A percentile compares a stretch with the other conserved stretches of the same genome.
Evolutionary conservation across 1,140 invertebrate species (phyloP).

Genomic region (Brachionus sp.): DNA sequence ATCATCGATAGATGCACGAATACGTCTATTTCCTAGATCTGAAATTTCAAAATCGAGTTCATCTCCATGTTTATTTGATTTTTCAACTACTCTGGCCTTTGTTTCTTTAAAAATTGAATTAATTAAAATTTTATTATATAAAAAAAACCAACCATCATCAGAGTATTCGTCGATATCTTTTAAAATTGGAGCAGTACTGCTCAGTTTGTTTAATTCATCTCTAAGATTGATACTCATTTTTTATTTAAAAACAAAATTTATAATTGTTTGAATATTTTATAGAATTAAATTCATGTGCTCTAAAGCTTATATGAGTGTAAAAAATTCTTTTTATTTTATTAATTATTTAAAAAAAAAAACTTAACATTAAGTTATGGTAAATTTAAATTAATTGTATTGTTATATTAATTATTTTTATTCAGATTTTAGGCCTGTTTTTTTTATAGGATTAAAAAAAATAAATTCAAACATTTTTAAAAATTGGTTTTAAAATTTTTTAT

Average conservation of each 20-base stretch:
- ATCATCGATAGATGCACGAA: constrained; percentile 11
- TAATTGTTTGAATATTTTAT: not conserved
- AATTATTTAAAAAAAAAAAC: not conserved
- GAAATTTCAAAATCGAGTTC: not conserved
- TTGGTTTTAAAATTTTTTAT: too few species aligned
- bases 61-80: not conserved
- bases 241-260: not conserved
- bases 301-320: not conserved
- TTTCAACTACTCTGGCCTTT: constrained; percentile 11
- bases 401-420: too few species aligned
- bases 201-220: constrained; percentile 42
- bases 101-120: constrained; percentile 34
- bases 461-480: too few species aligned
- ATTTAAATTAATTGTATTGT: too few species aligned
- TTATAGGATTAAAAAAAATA: too few species aligned
- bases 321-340: not conserved
- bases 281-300: constrained; percentile 1
- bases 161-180: constrained; percentile 23
- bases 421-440: too few species aligned
- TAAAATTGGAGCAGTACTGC: constrained; percentile 29
- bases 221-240: constrained; percentile 33
- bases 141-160: constrained; percentile 9
- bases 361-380: not conserved
- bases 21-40: not conserved
- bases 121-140: too few species aligned